These are phyloP conservation scores for Cyprinella venusta DNA, from an alignment of 2,797 vertebrate genomes.

Conservation along the genomic window DNA sequence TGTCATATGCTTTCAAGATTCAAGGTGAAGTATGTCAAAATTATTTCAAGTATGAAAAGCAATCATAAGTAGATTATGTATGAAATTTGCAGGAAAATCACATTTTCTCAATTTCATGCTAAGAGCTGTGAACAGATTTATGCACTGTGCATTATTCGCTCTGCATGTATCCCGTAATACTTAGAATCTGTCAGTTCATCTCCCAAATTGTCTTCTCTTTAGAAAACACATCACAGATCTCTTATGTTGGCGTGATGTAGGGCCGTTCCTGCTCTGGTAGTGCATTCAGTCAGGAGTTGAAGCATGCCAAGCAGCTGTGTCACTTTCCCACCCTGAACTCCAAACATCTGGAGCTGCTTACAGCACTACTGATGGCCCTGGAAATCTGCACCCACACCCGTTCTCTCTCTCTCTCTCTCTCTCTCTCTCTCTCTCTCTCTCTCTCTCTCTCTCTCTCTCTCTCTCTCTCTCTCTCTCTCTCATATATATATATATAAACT, in stretches of 20 bases:
- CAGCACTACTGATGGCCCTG: not conserved
- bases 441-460: not conserved
- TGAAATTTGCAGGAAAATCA: not conserved
- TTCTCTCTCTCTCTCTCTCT: not conserved
- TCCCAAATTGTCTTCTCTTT: not conserved
- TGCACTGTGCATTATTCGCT: not conserved
- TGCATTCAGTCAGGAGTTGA: conserved; percentile 25
- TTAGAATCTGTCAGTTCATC: not conserved
- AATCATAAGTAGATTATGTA: not conserved
- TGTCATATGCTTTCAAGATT: not conserved
- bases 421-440: not conserved
- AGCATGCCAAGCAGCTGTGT: not conserved
- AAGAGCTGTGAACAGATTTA: not conserved
- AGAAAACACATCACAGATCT: not conserved
- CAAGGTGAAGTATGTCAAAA: not conserved
- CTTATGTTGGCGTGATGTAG: not conserved
- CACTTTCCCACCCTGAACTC: conserved; percentile 27
- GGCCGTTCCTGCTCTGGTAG: not conserved
- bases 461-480: not conserved
- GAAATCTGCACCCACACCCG: conserved; percentile 11
- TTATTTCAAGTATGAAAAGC: not conserved
- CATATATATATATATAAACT: no score
- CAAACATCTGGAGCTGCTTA: conserved; percentile 49
- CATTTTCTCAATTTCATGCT: not conserved
- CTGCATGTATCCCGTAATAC: not conserved